Evolutionary conservation across 2,888 invertebrate species (phyloP), one percentile per base, ranked within the genome.

Genomic region (Lasioglossum figueresi): DNA sequence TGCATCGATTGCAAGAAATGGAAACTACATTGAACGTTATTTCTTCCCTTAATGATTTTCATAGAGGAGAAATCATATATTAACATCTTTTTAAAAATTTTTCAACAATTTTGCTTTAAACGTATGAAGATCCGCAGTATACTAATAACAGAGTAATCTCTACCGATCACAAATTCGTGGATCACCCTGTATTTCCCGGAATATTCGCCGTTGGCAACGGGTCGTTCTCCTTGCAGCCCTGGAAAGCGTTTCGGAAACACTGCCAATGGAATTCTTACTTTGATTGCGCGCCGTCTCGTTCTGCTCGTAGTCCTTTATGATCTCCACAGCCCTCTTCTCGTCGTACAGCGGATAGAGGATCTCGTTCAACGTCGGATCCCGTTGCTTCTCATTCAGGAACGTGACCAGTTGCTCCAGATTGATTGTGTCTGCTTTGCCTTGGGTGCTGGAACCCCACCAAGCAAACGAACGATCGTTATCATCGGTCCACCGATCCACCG

Each of bases 351-450:
- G 99, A 95, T 98, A 99, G 76, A 99, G 96, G 95, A 99, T 99
- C 96, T 99, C 99, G 96, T 99, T 99, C 88, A 99, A 96, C 52
- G 99, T 97, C 6, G 99, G 99, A 96, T 99, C 99, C 83, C 99
- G 96, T 95, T 99, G 99, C 95, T 99, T 99, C 95, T 99, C 99
- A 95, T 99, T 99, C 93, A 99, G 96, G 95, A 99, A 99, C 93
- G 97, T 97, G 79, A 99, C 98, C 92, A 99, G 97, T 95, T 99
- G 98, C 2, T 97, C 97, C 92, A 98, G 93, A 92, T 97, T 97
- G 91, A 99, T 98, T 87, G 97, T 97, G 91, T 99, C 98, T 19
- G 97, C 97, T 95, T 98, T 98, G 89, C 98, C 98, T 95, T 98
- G 97, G 23, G 98, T 98, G 93, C 99, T 99, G 95, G 37, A 94